Base-by-base conservation (phyloP, 2,888 invertebrate genomes). In the Trachelus troglodyta region DNA sequence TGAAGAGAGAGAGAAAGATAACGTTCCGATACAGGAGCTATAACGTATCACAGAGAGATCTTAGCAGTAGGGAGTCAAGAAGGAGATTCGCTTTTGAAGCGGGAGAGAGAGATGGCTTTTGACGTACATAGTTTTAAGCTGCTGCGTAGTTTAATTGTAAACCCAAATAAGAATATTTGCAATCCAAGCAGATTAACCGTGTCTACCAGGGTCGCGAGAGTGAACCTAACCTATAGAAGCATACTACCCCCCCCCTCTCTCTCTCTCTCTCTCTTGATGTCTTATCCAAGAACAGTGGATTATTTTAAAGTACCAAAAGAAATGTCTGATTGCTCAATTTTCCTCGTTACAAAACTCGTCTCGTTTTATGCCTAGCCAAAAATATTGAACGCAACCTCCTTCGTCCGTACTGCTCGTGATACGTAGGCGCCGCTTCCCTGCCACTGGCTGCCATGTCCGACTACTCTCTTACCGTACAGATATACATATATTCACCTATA, bases 341-440 rank as follows among this genome's bases (percentile, higher is more conserved):
- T 56, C 6, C 56, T 56, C 56, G 56, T 56, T 56, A 56, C 56
- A 56, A 56, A 56, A 56, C 9, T 56, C 23, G 23, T 9, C 23
- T 56, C 56, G 56, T 56, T 56, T 56, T 56, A 23, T 56, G 56
- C 56, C 56, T 56, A 56, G 56, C 56, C 56, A 56, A 56, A 56
- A 56, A 56, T 56, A 56, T 56, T 56, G 23, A 56, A 56, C 23
- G 56, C 9, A 56, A 2, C 9, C 56, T 56, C 23, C 23, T 56
- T 56, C 23, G 56, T 23, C 56, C 23, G 56, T 71, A 30, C 30
- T 71, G 31, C 34, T 23, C 15, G 71, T 30, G 34, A 71, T 15
- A 71, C 15, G 71, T 71, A 30, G 71, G 34, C 34, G 71, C 71
- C 31, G 71, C 31, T 71, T 71, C 34, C 71, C 71, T 56, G 56